These are phyloP conservation scores for Tauraco hartlaubi DNA, from an alignment of 2,797 vertebrate genomes.

Conservation along the genomic window DNA sequence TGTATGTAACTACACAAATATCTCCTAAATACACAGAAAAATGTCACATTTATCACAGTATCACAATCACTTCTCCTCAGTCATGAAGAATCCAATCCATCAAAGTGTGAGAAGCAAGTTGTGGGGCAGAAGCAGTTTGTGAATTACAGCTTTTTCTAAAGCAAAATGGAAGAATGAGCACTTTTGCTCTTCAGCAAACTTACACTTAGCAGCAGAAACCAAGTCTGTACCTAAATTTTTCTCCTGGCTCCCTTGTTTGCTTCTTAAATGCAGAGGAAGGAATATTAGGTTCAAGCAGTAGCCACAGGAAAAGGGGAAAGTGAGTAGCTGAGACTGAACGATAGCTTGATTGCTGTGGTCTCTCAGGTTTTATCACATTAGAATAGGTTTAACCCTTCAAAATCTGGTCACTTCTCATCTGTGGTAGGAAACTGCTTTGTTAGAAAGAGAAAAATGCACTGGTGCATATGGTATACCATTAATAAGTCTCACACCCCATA, in stretches of 20 bases:
- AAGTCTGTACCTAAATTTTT: neutral
- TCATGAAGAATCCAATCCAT: neutral
- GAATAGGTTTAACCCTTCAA: conserved; percentile 78
- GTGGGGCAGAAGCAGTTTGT: neutral
- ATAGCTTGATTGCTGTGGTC: conserved; percentile 63
- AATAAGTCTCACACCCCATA: conserved; percentile 79
- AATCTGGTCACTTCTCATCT: conserved; percentile 67
- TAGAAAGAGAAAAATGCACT: conserved; percentile 9
- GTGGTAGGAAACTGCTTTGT: conserved; percentile 44
- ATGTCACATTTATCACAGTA: neutral
- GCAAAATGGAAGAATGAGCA: neutral
- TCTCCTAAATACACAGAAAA: neutral
- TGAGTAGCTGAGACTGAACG: conserved; percentile 45
- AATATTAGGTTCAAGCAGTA: conserved; percentile 46
- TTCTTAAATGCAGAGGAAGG: conserved; percentile 2
- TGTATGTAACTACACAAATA: neutral
- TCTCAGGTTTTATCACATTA: conserved; percentile 70
- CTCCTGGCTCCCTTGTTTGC: neutral
- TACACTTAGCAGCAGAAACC: neutral
- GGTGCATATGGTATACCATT: conserved; percentile 75
- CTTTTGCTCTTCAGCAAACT: neutral
- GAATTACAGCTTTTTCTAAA: neutral
- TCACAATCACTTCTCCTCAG: neutral
- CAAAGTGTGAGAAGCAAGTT: neutral
- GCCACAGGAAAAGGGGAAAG: conserved; percentile 48